Evolutionary conservation across 2,888 invertebrate genomes (phyloP), one percentile per base, ranked within the genome.

Genomic region (Itoplectis maculator): DNA sequence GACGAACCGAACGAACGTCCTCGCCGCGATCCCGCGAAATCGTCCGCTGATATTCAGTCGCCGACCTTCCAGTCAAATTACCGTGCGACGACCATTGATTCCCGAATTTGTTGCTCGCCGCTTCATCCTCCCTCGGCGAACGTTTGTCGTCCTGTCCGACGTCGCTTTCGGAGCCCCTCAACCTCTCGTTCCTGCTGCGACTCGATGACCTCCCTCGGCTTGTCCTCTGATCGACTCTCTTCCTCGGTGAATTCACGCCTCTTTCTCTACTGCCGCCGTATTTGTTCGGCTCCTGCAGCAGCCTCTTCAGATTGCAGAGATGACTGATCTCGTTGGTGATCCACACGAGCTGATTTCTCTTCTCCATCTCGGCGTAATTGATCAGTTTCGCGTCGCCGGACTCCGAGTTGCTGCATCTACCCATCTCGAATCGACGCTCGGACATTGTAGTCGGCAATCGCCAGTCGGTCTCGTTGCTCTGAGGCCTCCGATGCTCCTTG

Each of bases 291-390:
- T 92, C 90, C 66, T 93, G 92, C 23, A 93, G 75, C 15, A 93
- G 85, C 82, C 89, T 89, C 89, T 94, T 95, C 15, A 95, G 89
- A 87, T 94, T 94, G 29, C 92, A 93, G 29, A 95, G 90, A 87
- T 95, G 94, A 51, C 93, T 92, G 15, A 95, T 95, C 89, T 95
- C 95, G 83, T 94, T 94, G 54, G 94, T 94, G 47, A 95, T 95
- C 94, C 95, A 94, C 23, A 93, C 90, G 15, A 95, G 87, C 85
- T 95, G 95, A 86, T 94, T 94, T 82, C 93, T 92, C 75, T 94
- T 93, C 87, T 94, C 94, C 88, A 93, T 93, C 85, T 93, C 93
- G 0, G 93, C 94, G 84, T 93, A 94, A 81, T 90, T 90, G 4
- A 93, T 89, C n/a, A 92, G 81, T 54, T 91, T 92, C 0, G 88